Evolutionary conservation across 2,797 vertebrate species (phyloP).

Genomic region (Gallinago stenura): DNA sequence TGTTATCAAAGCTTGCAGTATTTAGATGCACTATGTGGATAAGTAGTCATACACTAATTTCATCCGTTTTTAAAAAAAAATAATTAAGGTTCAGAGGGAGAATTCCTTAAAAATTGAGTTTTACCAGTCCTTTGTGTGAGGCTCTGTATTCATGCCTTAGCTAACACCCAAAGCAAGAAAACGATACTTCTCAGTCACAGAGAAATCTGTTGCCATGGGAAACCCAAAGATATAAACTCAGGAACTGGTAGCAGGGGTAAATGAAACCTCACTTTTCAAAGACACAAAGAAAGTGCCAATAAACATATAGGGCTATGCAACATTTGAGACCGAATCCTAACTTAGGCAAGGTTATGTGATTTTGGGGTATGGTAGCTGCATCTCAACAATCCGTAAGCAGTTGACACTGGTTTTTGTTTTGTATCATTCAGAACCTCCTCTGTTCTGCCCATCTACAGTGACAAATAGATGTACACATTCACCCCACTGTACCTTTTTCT

Average conservation of each 20-base stretch:
- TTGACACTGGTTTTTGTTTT: not conserved
- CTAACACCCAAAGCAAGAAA: conserved; percentile 12
- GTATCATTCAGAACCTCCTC: not conserved
- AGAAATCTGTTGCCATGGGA: conserved; percentile 57
- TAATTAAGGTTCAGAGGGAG: not conserved
- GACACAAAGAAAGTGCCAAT: not conserved
- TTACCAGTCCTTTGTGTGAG: not conserved
- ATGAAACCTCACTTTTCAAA: not conserved
- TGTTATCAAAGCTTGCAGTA: not conserved
- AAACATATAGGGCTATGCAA: not conserved
- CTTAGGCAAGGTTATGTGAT: not conserved
- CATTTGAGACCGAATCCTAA: not conserved
- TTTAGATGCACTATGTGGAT: not conserved
- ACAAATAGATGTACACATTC: fast-evolving
- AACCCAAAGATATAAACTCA: not conserved
- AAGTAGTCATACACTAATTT: not conserved
- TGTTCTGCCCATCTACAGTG: not conserved
- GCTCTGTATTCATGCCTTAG: not conserved
- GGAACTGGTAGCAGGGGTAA: not conserved
- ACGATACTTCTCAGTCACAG: not conserved
- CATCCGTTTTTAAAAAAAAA: not conserved
- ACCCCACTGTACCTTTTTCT: not conserved
- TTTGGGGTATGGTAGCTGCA: not conserved
- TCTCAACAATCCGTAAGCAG: not conserved
- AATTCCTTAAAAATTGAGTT: not conserved